Base-by-base conservation (phyloP, 1,140 invertebrate species). In the Nautilus pompilius region DNA sequence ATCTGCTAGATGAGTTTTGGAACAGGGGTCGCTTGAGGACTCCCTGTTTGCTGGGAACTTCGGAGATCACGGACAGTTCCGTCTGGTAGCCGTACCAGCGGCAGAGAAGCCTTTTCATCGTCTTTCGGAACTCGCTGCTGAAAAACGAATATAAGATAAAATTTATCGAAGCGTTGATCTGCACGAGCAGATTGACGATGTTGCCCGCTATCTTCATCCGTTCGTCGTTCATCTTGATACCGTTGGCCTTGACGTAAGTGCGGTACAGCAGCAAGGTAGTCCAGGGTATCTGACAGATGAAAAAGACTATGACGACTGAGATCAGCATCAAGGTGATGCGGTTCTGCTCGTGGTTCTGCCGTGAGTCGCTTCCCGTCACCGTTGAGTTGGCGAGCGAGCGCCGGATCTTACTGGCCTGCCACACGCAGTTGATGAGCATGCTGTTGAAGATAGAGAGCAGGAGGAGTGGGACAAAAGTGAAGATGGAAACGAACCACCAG, bases 111-210 rank as follows among this genome's bases (percentile, higher is more conserved):
- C 84, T 76, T 46, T 87, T 81, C 65, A 92, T 88, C 5, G 90
- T 91, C 62, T 86, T 86, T 29, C 90, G 83, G 82, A 91, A 92
- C 69, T 89, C 89, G 73, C 89, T 88, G 66, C 89, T 90, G 69
- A 92, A 86, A 28, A 88, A 87, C 63, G 90, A 91, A 78, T 92
- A 92, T 34, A 92, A 81, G 54, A 92, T 83, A 80, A 92, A 92
- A 81, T 92, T 92, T 2, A 88, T 85, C 1, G 84, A 82, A 2
- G 90, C 88, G 81, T 91, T 91, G 34, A 91, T 80, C 32, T 87
- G 86, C 6, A 89, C 84, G 22, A 92, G 80, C 24, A 91, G 83
- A 78, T 92, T 92, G 77, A 87, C 89, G 28, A 91, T 86, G 80
- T 91, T 91, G 8, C 88, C 88, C 2, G 89, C 77, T 48, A 86